Evolutionary conservation across 2,797 vertebrate genomes (phyloP).

Genomic region (Syngnathus acus): DNA sequence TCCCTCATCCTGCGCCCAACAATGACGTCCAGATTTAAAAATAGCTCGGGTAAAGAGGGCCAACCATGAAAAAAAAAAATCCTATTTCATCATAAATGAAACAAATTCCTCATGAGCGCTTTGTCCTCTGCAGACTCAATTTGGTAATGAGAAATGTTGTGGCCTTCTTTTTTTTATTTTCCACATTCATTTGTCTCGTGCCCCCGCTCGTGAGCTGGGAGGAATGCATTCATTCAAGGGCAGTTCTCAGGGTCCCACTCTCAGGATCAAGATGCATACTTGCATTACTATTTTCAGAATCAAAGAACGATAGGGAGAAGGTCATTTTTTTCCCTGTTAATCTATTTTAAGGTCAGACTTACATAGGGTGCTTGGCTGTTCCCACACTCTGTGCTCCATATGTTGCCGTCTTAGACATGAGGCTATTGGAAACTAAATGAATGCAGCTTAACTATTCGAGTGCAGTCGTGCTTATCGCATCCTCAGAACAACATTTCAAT

Average conservation of each 20-base stretch:
- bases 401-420: constrained; percentile 29
- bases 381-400: constrained; percentile 58
- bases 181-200: constrained; percentile 56
- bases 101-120: constrained; percentile 66
- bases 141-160: constrained; percentile 76
- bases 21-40: constrained; percentile 68
- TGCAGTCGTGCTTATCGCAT: constrained; percentile 1
- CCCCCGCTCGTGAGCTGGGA: constrained; percentile 46
- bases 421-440: constrained; percentile 34
- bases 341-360: constrained; percentile 62
- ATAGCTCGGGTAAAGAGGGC: constrained; percentile 62
- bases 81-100: constrained; percentile 67
- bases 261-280: constrained; percentile 49
- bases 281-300: constrained; percentile 68
- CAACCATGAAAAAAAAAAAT: constrained; percentile 67
- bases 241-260: constrained; percentile 53
- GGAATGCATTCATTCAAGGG: constrained; percentile 71
- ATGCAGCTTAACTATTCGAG: constrained; percentile 33
- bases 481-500: constrained; percentile 6
- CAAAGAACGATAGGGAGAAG: constrained; percentile 59
- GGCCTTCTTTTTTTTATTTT: constrained; percentile 30
- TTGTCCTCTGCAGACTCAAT: constrained; percentile 73
- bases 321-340: constrained; percentile 28
- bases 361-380: constrained; percentile 41
- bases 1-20: constrained; percentile 51